Evolutionary conservation across 1,140 invertebrate species (phyloP), one percentile per base, ranked within the genome.

Genomic region (Forficula auricularia): DNA sequence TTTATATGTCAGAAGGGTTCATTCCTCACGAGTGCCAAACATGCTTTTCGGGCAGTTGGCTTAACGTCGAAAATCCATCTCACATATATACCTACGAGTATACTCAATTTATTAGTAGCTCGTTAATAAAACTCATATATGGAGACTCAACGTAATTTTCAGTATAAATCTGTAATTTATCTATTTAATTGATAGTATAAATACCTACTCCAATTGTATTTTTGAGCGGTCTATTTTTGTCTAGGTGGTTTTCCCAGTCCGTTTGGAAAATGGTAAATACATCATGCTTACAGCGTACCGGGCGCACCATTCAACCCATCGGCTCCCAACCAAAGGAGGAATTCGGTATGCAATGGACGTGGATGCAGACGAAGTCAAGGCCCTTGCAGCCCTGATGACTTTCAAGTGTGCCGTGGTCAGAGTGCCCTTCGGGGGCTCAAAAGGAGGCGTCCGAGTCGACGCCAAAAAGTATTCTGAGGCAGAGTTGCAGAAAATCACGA

Each of bases 381-480:
- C 82, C 3, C 60, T 92, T 12, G 77, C 85, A 9, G 73, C 82
- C 2, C 59, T 94, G 38, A 89, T 90, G 80, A 87, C 87, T 0
- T 90, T 83, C 61, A 75, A 75, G 52, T 69, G 67, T 46, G 82
- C 85, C 20, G 82, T 79, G 50, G 78, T 85, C 4, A 84, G 81
- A 57, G 75, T 89, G 3, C 83, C 85, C 1, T 78, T 77, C 51
- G 74, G 75, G 35, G 85, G 85, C 3, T 75, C 82, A 8, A 88
- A 90, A 59, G 88, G 83, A 43, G 87, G 86, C n/a, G 67, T 92
- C 1, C 75, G 76, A 48, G 88, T 92, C 31, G 72, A 90, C 54
- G 84, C 86, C 0, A 72, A 70, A 30, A 70, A 79, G 7, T 91
- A 83, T 55, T 73, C 74, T 1, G 73, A 74, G 3, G 63, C 67